These are phyloP conservation scores for Meliscaeva auricollis DNA, from an alignment of 2,888 invertebrate genomes.

Conservation along the genomic window DNA sequence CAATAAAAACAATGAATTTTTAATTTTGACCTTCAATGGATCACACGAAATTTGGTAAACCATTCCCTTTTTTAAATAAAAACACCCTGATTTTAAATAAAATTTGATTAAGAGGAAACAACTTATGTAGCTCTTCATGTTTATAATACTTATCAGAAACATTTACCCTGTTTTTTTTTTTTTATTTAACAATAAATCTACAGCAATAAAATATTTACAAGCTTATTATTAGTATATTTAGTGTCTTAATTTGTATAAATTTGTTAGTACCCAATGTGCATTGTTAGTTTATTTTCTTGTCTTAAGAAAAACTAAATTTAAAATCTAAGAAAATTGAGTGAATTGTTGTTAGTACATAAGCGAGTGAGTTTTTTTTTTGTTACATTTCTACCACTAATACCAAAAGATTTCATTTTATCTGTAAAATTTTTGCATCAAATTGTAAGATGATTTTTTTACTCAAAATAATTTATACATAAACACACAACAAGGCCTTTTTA, in stretches of 20 bases:
- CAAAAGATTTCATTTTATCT: neutral
- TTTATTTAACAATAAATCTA: neutral
- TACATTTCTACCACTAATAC: slow-evolving; percentile 24
- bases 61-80: no score
- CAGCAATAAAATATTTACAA: slow-evolving; percentile 23
- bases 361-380: slow-evolving; percentile 18
- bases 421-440: slow-evolving; percentile 5
- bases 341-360: slow-evolving; percentile 25
- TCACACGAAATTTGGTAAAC: no score
- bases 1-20: no score
- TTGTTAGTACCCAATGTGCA: slow-evolving; percentile 24
- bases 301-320: neutral
- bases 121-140: no score
- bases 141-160: no score
- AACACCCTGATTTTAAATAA: no score
- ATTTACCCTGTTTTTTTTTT: no score
- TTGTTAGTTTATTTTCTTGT: neutral
- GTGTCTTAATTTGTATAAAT: slow-evolving; percentile 13
- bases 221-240: neutral
- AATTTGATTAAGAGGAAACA: no score
- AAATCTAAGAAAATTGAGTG: slow-evolving; percentile 4
- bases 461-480: slow-evolving; percentile 16
- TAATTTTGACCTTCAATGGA: no score
- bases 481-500: slow-evolving; percentile 12
- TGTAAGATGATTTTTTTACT: slow-evolving; percentile 22